Conservation (phyloP, 64 coral and sea anemone genomes). For the Exaiptasia diaphana region DNA sequence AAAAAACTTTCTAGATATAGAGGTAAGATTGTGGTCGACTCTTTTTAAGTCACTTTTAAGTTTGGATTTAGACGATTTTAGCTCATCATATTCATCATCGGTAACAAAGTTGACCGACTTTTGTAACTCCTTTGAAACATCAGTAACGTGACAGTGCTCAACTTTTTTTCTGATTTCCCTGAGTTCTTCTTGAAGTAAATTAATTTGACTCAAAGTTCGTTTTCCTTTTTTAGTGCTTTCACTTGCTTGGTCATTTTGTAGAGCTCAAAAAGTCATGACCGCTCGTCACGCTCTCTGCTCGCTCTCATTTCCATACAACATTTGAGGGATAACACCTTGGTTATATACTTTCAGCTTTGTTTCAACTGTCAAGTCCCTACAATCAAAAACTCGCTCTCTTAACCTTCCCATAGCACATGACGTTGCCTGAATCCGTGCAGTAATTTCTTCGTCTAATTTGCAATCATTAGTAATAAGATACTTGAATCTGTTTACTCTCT, state of each 20-base stretch:
- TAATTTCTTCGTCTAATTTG: conserved; percentile 28
- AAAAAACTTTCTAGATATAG: too few relatives aligned
- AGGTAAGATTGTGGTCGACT: too few relatives aligned
- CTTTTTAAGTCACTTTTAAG: too few relatives aligned
- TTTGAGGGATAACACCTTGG: background rate
- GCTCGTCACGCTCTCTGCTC: background rate
- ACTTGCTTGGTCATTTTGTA: background rate
- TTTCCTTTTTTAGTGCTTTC: background rate
- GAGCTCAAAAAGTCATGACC: background rate
- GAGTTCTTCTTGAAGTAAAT: too few relatives aligned
- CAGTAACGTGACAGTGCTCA: too few relatives aligned
- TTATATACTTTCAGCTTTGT: conserved; percentile 28
- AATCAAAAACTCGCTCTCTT: conserved; percentile 20
- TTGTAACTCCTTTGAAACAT: too few relatives aligned
- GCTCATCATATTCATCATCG: too few relatives aligned
- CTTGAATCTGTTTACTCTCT: conserved; percentile 35
- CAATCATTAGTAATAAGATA: conserved; percentile 7
- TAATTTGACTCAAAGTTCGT: too few relatives aligned
- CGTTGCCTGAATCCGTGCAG: conserved; percentile 34
- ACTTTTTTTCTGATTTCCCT: too few relatives aligned
- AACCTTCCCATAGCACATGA: background rate
- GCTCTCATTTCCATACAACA: background rate
- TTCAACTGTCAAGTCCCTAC: background rate
- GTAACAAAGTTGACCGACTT: too few relatives aligned
- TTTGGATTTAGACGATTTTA: too few relatives aligned